Evolutionary conservation across 2,113 vertebrate genomes (phyloP).

Genomic region (Vulpes ferrilata): DNA sequence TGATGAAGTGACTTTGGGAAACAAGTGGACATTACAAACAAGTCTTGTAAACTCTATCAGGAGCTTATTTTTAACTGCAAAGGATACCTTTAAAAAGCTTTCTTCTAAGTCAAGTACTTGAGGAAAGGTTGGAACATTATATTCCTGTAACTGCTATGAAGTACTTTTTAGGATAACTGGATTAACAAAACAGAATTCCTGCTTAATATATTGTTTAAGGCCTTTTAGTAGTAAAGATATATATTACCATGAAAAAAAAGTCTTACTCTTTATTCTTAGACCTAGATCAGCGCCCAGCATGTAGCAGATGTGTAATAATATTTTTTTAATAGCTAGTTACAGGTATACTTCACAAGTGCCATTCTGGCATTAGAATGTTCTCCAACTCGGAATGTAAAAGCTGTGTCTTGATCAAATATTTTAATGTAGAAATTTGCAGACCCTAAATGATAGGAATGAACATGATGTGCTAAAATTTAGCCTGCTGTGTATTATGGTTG

Average conservation of each 20-base stretch:
- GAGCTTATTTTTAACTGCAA: neutral
- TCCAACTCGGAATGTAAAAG: neutral
- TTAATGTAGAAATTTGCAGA: neutral
- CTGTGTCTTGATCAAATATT: neutral
- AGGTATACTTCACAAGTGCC: neutral
- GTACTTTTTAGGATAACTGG: neutral
- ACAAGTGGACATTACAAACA: neutral
- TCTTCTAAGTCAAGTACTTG: neutral
- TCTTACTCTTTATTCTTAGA: neutral
- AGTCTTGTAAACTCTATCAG: neutral
- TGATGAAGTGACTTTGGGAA: neutral
- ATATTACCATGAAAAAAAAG: neutral
- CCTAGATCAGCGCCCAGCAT: neutral
- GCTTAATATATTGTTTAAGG: neutral
- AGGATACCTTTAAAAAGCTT: neutral
- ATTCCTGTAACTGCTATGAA: neutral
- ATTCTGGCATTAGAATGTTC: neutral
- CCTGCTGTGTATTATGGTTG: neutral
- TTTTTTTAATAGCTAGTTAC: neutral
- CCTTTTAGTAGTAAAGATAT: neutral
- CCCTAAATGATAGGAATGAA: neutral
- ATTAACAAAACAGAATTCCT: neutral
- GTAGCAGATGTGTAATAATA: neutral
- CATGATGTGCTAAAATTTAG: neutral
- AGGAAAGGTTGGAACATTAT: neutral